Percentiles rank a stretch among this genome's conserved stretches.
Conservation (phyloP, 2,888 invertebrate species). For the Leptopilina syphax region DNA sequence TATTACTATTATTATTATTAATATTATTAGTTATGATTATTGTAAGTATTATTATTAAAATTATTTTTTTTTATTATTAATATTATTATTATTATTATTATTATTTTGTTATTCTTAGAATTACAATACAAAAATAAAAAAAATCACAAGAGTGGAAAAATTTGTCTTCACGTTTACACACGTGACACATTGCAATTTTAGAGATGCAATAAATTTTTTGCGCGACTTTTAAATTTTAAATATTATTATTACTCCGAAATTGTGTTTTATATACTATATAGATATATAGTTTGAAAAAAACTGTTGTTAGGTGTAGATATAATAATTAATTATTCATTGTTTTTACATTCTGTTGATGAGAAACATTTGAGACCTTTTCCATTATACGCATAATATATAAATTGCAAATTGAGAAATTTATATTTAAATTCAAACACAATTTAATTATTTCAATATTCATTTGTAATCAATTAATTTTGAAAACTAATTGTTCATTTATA, state of each 20-base stretch:
- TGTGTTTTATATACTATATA: neutral
- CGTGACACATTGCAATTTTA: neutral
- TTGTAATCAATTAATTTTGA: too few relatives aligned
- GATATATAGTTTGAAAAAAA: conserved; percentile 15
- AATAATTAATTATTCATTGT: conserved; percentile 18
- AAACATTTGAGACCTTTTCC: neutral
- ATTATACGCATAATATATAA: too few relatives aligned
- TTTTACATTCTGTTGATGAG: neutral
- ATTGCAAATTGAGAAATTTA: neutral
- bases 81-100: neutral
- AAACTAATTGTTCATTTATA: too few relatives aligned
- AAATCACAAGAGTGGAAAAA: conserved; percentile 6
- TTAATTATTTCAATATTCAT: neutral
- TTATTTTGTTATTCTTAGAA: neutral
- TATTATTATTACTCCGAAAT: neutral
- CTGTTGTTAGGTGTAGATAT: conserved; percentile 14
- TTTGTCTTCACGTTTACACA: neutral
- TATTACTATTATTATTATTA: too few relatives aligned
- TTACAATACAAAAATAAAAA: neutral
- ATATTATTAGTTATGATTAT: too few relatives aligned
- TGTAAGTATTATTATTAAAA: too few relatives aligned
- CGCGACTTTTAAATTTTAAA: conserved; percentile 6
- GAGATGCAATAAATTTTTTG: neutral
- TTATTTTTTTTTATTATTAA: too few relatives aligned
- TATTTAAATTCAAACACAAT: neutral